phyloP scores from a whole-genome alignment of 2,888 invertebrate genomes.

The Octodonta nipae region DNA sequence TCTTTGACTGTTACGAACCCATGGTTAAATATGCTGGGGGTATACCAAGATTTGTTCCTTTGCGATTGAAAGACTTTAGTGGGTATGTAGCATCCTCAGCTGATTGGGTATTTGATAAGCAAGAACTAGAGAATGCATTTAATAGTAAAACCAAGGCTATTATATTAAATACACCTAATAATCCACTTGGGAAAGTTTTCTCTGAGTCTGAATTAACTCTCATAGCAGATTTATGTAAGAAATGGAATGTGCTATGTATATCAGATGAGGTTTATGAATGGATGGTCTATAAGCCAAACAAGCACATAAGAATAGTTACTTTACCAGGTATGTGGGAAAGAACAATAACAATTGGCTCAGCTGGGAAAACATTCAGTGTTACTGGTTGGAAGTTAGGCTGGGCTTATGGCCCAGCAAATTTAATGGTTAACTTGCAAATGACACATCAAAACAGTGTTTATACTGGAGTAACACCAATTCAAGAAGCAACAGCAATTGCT shows the following conservation, averaged over 20 bases:
- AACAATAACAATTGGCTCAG: slow-evolving; percentile 91
- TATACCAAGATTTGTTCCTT: slow-evolving; percentile 69
- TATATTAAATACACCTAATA: slow-evolving; percentile 94
- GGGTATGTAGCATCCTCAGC: slow-evolving; percentile 49
- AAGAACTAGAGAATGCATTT: slow-evolving; percentile 68
- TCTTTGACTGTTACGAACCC: slow-evolving; percentile 94
- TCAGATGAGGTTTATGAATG: slow-evolving; percentile 98
- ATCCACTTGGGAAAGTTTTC: slow-evolving; percentile 90
- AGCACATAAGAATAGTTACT: slow-evolving; percentile 81
- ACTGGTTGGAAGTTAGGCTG: slow-evolving; percentile 97
- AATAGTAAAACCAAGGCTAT: slow-evolving; percentile 83
- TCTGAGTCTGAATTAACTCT: slow-evolving; percentile 51
- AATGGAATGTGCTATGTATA: slow-evolving; percentile 81
- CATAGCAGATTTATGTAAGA: slow-evolving; percentile 80
- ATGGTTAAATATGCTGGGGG: slow-evolving; percentile 86
- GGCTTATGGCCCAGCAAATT: slow-evolving; percentile 77
- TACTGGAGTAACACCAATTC: slow-evolving; percentile 78
- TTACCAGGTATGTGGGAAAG: slow-evolving; percentile 96
- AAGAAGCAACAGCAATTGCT: slow-evolving; percentile 83
- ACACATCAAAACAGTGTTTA: slow-evolving; percentile 93
- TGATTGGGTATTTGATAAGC: slow-evolving; percentile 79
- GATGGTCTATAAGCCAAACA: slow-evolving; percentile 71
- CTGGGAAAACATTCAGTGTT: slow-evolving; percentile 94
- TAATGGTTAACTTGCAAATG: slow-evolving; percentile 69
- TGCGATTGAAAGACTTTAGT: slow-evolving; percentile 55